phyloP scores from a whole-genome alignment of 2,888 invertebrate species.

The Hirudinaria manillensis region DNA sequence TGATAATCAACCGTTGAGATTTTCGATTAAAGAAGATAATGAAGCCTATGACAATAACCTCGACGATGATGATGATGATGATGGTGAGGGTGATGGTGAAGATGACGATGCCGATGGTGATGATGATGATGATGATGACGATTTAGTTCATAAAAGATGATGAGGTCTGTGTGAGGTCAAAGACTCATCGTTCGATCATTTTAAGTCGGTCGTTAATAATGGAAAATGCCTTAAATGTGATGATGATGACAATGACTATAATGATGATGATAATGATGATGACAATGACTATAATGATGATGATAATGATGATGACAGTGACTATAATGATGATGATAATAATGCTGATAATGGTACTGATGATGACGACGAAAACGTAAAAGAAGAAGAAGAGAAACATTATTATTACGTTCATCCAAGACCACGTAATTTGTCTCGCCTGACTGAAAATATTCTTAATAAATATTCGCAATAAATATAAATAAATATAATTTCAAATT shows the following conservation, averaged over 20 bases:
- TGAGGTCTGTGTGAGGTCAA: neutral
- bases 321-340: neutral
- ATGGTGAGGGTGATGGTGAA: constrained; percentile 28
- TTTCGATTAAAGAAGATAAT: neutral
- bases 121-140: constrained; percentile 26
- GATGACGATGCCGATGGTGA: constrained; percentile 27
- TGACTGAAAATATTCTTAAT: neutral
- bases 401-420: neutral
- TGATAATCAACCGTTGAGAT: neutral
- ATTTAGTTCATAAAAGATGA: constrained; percentile 3
- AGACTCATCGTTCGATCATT: too few relatives aligned
- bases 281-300: constrained; percentile 35
- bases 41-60: constrained; percentile 51
- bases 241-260: constrained; percentile 33
- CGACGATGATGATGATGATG: constrained; percentile 36
- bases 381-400: neutral
- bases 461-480: neutral
- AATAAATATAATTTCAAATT: neutral
- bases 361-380: neutral
- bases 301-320: constrained; percentile 29
- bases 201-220: neutral
- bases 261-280: constrained; percentile 34
- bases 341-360: constrained; percentile 1
- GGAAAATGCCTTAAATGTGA: constrained; percentile 9
- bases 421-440: neutral